Evolutionary conservation across 2,113 vertebrate genomes (phyloP).

Genomic region (Synodontis membranacea): DNA sequence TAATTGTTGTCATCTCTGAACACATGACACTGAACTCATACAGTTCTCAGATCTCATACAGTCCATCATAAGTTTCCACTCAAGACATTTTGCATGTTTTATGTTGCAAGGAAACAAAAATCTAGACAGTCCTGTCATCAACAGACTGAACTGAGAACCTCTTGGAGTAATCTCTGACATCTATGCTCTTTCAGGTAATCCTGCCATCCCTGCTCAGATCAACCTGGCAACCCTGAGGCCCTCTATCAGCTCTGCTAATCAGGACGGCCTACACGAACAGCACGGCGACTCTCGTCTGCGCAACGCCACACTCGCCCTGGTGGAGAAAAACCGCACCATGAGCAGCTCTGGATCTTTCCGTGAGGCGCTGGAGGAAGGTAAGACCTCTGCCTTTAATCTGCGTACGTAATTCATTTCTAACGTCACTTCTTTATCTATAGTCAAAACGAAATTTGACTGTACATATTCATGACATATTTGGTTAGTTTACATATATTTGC

Average conservation of each 20-base stretch:
- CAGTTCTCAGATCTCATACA: neutral
- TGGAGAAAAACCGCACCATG: constrained; percentile 84
- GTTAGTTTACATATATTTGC: neutral
- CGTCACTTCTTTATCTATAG: neutral
- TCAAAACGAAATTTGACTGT: neutral
- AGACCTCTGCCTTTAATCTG: constrained; percentile 38
- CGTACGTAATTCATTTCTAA: neutral
- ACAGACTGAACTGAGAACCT: neutral
- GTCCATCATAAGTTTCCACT: neutral
- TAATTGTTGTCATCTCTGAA: neutral
- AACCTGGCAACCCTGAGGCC: constrained; percentile 77
- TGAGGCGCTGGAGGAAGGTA: constrained; percentile 87
- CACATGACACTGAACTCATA: neutral
- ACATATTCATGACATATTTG: neutral
- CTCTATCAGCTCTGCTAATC: constrained; percentile 78
- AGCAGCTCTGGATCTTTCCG: constrained; percentile 84
- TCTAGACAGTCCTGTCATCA: neutral
- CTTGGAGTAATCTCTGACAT: constrained; percentile 11
- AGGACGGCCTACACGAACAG: constrained; percentile 76
- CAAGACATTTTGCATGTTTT: neutral
- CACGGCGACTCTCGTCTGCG: constrained; percentile 79
- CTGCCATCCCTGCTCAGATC: constrained; percentile 77
- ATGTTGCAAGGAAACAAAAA: neutral
- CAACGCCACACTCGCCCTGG: constrained; percentile 84
- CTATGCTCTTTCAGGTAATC: constrained; percentile 70